Base-by-base conservation (phyloP, 2,797 vertebrate genomes). In the Nothura maculosa region DNA sequence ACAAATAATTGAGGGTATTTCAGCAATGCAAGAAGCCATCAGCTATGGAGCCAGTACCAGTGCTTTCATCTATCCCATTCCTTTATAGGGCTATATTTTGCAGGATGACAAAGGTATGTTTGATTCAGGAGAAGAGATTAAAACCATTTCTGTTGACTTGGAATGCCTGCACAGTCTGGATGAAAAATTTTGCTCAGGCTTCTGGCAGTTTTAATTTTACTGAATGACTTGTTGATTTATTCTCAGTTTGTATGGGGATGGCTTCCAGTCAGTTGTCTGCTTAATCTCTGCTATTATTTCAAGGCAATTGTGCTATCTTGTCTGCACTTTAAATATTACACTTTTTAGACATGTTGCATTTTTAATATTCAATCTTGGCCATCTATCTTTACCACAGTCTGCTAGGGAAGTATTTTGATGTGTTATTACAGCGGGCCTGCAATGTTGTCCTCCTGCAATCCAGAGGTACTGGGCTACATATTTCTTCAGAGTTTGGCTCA, bases 141-240 rank as follows among this genome's bases (percentile, higher is more conserved):
- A 54, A 52, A 17, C 50, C 16, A 28, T 54, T 54, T 34, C 24
- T 85, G 30, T 38, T 55, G 70, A n/a, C 32, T 9, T 10, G 28
- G 32, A 66, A n/a, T 5, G 25, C 16, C 54, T 61, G 50, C 0
- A 1, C 68, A 72, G 48, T 50, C n/a, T 57, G 57, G 30, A 17
- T 66, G 76, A 50, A 85, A 67, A 66, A 61, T 54, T 66, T 67
- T 20, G 47, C 36, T 81, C 32, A 67, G 61, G 21, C 62, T 78
- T 87, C 62, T 70, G 58, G 50, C 58, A 69, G 32, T 52, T 84
- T 70, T 61, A 64, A 28, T 67, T 57, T 61, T 61, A 25, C 52
- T 67, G 24, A 87, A 52, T 43, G 43, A 22, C 58, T 90, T 62
- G 42, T 85, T 66, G 63, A 52, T 67, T 75, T 78, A 68, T 57